phyloP scores from a whole-genome alignment of 2,797 vertebrate species.

The Onychomys leucogaster region DNA sequence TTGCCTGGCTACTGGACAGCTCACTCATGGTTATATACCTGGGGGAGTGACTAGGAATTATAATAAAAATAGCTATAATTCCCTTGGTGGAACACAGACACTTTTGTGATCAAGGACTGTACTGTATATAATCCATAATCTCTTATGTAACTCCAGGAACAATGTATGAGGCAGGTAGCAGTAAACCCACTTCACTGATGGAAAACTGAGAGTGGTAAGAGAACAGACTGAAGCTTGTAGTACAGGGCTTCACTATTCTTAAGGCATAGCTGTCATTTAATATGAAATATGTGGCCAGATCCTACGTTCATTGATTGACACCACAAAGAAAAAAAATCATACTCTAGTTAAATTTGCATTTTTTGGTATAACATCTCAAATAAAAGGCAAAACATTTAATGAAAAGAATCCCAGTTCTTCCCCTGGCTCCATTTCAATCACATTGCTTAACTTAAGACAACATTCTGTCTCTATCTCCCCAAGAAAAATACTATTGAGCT shows the following conservation, averaged over 20 bases:
- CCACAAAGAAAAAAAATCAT: background rate
- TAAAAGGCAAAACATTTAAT: background rate
- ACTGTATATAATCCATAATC: background rate
- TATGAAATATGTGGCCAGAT: background rate
- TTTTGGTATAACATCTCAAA: slow-evolving; percentile 27
- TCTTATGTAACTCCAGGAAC: slow-evolving; percentile 5
- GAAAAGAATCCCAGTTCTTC: slow-evolving; percentile 17
- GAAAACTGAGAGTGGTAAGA: slow-evolving; percentile 13
- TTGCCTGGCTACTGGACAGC: no score
- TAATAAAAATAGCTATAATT: background rate
- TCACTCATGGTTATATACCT: no score
- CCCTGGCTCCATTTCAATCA: background rate
- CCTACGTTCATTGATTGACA: background rate
- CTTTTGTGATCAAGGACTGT: background rate
- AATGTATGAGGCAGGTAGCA: background rate
- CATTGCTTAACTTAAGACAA: background rate
- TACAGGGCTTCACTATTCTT: background rate
- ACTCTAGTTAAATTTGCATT: background rate
- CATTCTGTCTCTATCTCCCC: background rate
- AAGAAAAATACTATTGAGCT: background rate
- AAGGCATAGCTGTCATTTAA: background rate
- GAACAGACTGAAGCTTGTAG: background rate
- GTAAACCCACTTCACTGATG: background rate
- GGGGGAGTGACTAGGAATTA: no score
- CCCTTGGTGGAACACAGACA: background rate